A percentile compares a stretch with the other conserved stretches of the same genome.
These are phyloP conservation scores for Cataglyphis altisquamis DNA, from an alignment of 2,888 invertebrate species.

Conservation along the genomic window DNA sequence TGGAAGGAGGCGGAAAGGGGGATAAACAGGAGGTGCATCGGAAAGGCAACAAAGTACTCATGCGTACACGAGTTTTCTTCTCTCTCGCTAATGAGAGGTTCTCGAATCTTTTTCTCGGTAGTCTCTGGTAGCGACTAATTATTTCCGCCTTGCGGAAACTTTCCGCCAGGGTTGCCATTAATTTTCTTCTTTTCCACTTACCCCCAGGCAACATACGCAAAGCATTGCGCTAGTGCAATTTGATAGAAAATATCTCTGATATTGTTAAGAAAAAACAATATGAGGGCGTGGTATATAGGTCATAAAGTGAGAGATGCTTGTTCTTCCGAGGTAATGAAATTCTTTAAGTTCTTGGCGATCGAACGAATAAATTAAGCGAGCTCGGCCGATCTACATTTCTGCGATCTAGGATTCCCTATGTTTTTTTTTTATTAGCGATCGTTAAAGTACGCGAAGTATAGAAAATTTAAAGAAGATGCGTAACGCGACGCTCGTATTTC, in stretches of 20 bases:
- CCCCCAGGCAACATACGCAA: not conserved
- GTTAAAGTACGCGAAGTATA: slow-evolving; percentile 4
- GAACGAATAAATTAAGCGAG: not conserved
- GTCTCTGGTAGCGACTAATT: slow-evolving; percentile 58
- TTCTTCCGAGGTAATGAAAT: slow-evolving; percentile 15
- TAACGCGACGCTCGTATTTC: not conserved
- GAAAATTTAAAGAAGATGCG: not conserved
- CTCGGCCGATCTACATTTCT: not conserved
- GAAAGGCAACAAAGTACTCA: slow-evolving; percentile 54
- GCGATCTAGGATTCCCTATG: not conserved
- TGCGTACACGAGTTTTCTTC: slow-evolving; percentile 42
- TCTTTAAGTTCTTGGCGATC: not conserved
- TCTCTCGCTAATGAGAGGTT: slow-evolving; percentile 62
- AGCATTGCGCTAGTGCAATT: not conserved
- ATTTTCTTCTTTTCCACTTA: slow-evolving; percentile 42
- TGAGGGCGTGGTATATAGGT: not conserved
- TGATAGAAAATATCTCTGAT: slow-evolving; percentile 26
- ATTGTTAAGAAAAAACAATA: not conserved
- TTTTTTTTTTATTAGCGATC: not conserved
- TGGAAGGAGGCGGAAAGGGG: not conserved
- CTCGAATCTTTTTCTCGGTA: slow-evolving; percentile 46
- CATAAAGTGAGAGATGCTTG: slow-evolving; percentile 7
- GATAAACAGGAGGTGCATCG: slow-evolving; percentile 28
- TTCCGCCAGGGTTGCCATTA: slow-evolving; percentile 46
- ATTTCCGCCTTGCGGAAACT: slow-evolving; percentile 54